A percentile compares a stretch with the other conserved stretches of the same genome.
Conservation (phyloP, 2,888 invertebrate species). For the Lycia hirtaria region DNA sequence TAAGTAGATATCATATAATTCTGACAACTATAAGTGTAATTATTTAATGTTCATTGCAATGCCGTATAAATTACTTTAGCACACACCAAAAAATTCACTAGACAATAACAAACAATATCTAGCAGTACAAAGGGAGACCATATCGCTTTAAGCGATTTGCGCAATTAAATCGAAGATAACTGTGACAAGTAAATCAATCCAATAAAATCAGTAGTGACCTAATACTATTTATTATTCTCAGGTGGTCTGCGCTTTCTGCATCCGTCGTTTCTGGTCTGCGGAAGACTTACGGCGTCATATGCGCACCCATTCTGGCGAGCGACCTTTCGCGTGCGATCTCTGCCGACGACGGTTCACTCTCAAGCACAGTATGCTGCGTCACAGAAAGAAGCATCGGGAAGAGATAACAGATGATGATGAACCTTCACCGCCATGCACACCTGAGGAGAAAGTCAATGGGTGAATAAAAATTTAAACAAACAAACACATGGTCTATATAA, state of each 20-base stretch:
- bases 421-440: constrained; percentile 75
- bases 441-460: constrained; percentile 75
- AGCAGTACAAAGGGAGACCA: too few relatives aligned
- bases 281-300: constrained; percentile 97
- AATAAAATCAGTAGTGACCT: background rate
- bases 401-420: constrained; percentile 86
- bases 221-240: constrained; percentile 49
- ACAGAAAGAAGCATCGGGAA: constrained; percentile 93
- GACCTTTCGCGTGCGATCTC: constrained; percentile 96
- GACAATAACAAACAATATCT: too few relatives aligned
- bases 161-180: too few relatives aligned
- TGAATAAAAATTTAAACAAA: constrained; percentile 47
- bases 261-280: constrained; percentile 97
- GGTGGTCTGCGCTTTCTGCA: constrained; percentile 96
- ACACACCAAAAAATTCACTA: too few relatives aligned
- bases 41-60: too few relatives aligned
- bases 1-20: constrained; percentile 57
- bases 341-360: constrained; percentile 95
- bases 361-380: constrained; percentile 97
- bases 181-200: background rate
- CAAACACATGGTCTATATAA: too few relatives aligned
- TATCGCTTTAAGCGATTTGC: too few relatives aligned
- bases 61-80: too few relatives aligned
- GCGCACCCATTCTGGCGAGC: constrained; percentile 96
- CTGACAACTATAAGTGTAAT: background rate